Conservation (phyloP, 2,888 invertebrate species). For the Tinea semifulvella region DNA sequence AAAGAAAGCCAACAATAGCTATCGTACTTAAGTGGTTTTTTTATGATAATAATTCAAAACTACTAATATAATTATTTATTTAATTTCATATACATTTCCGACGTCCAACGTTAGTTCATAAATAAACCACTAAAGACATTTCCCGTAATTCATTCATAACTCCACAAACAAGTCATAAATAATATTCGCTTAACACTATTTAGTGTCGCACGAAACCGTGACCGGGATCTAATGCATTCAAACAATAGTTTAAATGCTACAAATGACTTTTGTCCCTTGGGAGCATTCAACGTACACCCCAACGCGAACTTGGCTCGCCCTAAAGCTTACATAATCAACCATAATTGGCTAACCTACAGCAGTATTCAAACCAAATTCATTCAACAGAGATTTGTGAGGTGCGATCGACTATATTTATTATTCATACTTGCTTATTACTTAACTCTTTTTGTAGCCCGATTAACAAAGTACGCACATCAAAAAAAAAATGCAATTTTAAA, state of each 20-base stretch:
- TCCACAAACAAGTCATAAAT: slow-evolving; percentile 11
- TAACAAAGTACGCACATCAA: too few relatives aligned
- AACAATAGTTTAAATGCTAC: slow-evolving; percentile 33
- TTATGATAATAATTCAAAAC: too few relatives aligned
- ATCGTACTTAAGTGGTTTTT: too few relatives aligned
- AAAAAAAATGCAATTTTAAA: too few relatives aligned
- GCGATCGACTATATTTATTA: slow-evolving; percentile 15
- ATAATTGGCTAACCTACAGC: slow-evolving; percentile 38
- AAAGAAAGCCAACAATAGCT: too few relatives aligned
- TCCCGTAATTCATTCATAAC: too few relatives aligned
- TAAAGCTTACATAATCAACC: slow-evolving; percentile 30
- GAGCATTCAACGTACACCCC: slow-evolving; percentile 25
- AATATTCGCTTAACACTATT: slow-evolving; percentile 13
- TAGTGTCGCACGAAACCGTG: slow-evolving; percentile 25
- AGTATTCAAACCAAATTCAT: slow-evolving; percentile 41
- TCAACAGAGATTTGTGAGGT: slow-evolving; percentile 38
- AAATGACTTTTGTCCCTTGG: slow-evolving; percentile 36
- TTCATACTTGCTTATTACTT: background rate
- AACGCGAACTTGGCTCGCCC: slow-evolving; percentile 25
- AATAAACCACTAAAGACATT: too few relatives aligned
- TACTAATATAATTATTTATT: too few relatives aligned
- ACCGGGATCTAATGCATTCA: slow-evolving; percentile 34
- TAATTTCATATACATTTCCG: too few relatives aligned
- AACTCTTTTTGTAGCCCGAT: too few relatives aligned
- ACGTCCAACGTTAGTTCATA: too few relatives aligned